Conservation (phyloP, 1,140 invertebrate species). For the Rhagoletis pomonella region DNA sequence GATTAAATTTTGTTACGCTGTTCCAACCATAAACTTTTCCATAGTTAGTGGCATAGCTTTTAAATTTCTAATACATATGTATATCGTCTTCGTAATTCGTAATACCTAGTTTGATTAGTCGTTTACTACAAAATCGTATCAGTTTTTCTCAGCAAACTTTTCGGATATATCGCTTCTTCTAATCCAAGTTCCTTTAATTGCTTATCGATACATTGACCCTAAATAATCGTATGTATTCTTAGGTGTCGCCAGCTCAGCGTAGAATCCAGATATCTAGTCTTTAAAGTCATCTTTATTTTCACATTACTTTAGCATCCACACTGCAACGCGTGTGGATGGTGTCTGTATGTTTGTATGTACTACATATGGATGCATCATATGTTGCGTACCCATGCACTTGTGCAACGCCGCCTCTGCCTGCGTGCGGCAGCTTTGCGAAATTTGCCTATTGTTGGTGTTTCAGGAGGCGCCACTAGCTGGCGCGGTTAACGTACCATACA, state of each 20-base stretch:
- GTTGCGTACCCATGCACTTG: background rate
- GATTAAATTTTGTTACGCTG: background rate
- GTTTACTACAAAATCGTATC: no score
- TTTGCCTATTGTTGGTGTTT: background rate
- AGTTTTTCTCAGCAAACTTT: no score
- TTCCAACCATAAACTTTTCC: background rate
- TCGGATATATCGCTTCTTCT: no score
- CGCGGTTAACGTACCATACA: background rate
- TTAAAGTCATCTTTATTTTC: background rate
- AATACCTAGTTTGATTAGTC: background rate
- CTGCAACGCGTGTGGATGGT: background rate
- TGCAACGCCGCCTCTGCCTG: background rate
- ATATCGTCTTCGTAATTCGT: background rate
- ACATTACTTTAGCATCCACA: background rate
- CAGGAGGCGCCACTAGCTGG: background rate
- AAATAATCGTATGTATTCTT: no score
- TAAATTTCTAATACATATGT: background rate
- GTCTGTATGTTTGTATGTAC: background rate
- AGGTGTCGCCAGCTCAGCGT: no score
- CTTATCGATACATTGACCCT: no score
- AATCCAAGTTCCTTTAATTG: no score
- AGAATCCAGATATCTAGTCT: background rate
- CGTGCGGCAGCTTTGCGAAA: background rate
- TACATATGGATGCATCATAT: background rate
- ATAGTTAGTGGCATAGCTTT: background rate